phyloP scores from a whole-genome alignment of 2,113 vertebrate genomes.

The Prietella phreatophila region DNA sequence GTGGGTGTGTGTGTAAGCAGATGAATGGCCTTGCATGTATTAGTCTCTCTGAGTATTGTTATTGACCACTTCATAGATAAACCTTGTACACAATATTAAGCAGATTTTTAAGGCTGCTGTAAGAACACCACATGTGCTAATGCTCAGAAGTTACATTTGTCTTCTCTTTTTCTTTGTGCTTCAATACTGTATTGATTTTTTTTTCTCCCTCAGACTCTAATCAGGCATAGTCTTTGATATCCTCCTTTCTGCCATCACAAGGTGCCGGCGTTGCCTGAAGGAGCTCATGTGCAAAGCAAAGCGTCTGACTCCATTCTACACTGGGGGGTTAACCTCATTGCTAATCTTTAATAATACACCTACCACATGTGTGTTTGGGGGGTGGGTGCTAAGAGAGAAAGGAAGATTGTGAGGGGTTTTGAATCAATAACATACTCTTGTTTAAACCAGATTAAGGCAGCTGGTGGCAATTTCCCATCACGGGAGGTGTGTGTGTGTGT shows the following conservation, averaged over 20 bases:
- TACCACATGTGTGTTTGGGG: neutral
- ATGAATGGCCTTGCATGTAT: conserved; percentile 1
- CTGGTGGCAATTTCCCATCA: conserved; percentile 22
- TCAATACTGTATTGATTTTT: conserved; percentile 41
- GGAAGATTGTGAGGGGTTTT: neutral
- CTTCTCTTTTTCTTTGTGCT: conserved; percentile 26
- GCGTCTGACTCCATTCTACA: neutral
- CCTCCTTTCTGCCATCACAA: conserved; percentile 41
- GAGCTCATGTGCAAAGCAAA: conserved; percentile 16
- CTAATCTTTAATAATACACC: conserved; percentile 28
- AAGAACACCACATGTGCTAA: conserved; percentile 28
- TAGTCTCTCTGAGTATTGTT: neutral
- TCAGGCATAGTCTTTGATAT: conserved; percentile 48
- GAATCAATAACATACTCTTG: conserved; percentile 21
- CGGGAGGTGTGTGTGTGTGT: neutral
- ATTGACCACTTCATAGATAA: neutral
- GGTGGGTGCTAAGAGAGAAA: neutral
- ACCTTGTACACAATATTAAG: neutral
- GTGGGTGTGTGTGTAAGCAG: neutral
- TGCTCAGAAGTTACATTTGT: conserved; percentile 26
- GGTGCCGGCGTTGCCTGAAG: conserved; percentile 24
- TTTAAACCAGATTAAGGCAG: conserved; percentile 33
- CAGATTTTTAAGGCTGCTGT: neutral
- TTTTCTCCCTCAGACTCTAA: conserved; percentile 42
- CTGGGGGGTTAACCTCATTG: neutral